A percentile compares a stretch with the other conserved stretches of the same genome.
These are phyloP conservation scores for Heliconius charithonia DNA, from an alignment of 2,888 invertebrate species.

Conservation along the genomic window DNA sequence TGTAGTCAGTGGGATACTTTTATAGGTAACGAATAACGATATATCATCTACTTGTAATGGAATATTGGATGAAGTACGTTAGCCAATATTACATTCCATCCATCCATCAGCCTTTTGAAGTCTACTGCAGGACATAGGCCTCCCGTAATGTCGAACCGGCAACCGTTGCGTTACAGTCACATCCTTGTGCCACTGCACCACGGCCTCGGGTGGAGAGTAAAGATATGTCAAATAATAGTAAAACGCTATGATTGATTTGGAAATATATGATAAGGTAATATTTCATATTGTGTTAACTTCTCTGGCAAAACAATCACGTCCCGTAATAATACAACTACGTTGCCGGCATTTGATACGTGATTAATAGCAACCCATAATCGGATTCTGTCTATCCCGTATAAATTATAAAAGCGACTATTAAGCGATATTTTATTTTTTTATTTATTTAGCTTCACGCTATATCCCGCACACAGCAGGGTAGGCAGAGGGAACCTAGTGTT, in stretches of 20 bases:
- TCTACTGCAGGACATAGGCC: no score
- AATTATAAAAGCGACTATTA: slow-evolving; percentile 8
- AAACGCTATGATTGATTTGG: not conserved
- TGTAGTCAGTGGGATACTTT: not conserved
- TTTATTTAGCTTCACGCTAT: no score
- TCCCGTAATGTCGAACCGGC: no score
- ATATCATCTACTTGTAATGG: not conserved
- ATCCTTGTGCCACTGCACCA: no score
- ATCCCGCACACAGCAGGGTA: no score
- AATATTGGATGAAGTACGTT: not conserved
- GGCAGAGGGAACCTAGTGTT: no score
- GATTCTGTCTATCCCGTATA: not conserved
- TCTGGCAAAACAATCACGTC: not conserved
- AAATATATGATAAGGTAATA: not conserved
- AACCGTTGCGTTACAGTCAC: no score
- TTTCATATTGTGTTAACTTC: slow-evolving; percentile 2
- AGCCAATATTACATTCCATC: not conserved
- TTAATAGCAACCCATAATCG: slow-evolving; percentile 9
- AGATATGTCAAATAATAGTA: not conserved
- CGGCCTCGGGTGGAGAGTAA: not conserved
- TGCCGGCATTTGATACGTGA: slow-evolving; percentile 6
- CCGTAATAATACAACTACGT: not conserved
- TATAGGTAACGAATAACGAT: not conserved
- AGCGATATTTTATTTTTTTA: no score
- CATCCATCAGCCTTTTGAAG: not conserved